These are phyloP conservation scores for Parapsyche elsis DNA, from an alignment of 1,140 invertebrate genomes.

Conservation along the genomic window DNA sequence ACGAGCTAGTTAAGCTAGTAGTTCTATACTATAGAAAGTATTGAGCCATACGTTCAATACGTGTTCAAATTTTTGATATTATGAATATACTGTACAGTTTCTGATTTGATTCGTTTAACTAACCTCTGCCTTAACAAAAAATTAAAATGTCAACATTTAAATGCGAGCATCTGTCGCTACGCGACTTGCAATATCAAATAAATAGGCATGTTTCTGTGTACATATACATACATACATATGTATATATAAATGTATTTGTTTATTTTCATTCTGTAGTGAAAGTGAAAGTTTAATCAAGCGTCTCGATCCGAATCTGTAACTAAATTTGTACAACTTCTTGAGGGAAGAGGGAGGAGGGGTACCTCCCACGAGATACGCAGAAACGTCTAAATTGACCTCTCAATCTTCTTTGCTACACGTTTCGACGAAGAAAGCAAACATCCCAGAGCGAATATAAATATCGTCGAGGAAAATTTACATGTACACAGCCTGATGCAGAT, in stretches of 20 bases:
- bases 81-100: too few relatives aligned
- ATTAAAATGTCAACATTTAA: too few relatives aligned
- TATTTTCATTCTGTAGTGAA: slow-evolving; percentile 19
- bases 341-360: background rate
- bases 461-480: background rate
- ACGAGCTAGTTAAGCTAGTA: too few relatives aligned
- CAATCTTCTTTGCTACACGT: slow-evolving; percentile 22
- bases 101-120: too few relatives aligned
- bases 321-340: slow-evolving; percentile 29
- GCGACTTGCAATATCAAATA: too few relatives aligned
- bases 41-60: too few relatives aligned
- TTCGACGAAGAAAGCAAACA: slow-evolving; percentile 9
- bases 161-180: too few relatives aligned
- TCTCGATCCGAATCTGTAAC: slow-evolving; percentile 26
- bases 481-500: background rate
- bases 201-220: too few relatives aligned
- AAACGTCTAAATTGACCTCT: slow-evolving; percentile 26
- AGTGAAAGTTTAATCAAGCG: slow-evolving; percentile 23
- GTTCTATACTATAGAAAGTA: too few relatives aligned
- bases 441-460: slow-evolving; percentile 29
- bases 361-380: background rate
- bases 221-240: too few relatives aligned
- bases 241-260: background rate
- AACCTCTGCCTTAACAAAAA: too few relatives aligned
- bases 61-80: too few relatives aligned